phyloP scores from a whole-genome alignment of 2,888 invertebrate species.

The Podotricha telesiphe region DNA sequence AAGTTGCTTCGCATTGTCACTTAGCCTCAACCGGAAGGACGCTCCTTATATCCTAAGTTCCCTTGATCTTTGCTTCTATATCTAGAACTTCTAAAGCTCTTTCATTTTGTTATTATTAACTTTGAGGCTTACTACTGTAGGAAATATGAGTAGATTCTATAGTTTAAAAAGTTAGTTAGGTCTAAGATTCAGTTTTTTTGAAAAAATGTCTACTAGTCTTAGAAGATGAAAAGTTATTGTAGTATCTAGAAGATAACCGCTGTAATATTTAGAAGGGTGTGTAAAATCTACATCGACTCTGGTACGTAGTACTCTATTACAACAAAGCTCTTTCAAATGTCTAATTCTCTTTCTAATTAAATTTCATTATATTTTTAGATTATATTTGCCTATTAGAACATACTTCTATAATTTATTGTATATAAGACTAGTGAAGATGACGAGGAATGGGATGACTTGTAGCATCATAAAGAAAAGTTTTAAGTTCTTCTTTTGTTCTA shows the following conservation, averaged over 20 bases:
- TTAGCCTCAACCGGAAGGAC: neutral
- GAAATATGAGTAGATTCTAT: neutral
- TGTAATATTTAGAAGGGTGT: neutral
- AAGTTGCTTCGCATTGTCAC: neutral
- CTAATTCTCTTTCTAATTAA: no score
- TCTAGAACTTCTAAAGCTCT: neutral
- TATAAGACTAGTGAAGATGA: no score
- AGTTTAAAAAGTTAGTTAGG: neutral
- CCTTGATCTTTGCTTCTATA: conserved; percentile 1
- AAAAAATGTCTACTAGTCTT: neutral
- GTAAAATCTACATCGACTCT: no score
- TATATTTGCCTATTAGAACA: no score
- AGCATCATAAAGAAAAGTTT: no score
- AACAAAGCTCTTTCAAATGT: no score
- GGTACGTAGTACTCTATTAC: no score
- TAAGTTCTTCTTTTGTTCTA: no score
- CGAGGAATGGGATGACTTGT: no score
- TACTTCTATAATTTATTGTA: no score
- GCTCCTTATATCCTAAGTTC: neutral
- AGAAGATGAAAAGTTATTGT: neutral
- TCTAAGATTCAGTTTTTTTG: neutral
- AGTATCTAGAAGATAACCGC: no score
- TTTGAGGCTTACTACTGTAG: neutral
- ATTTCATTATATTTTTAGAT: no score
- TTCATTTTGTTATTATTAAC: neutral